These are phyloP conservation scores for Agrotis puta DNA, from an alignment of 2,888 invertebrate genomes.

Conservation along the genomic window DNA sequence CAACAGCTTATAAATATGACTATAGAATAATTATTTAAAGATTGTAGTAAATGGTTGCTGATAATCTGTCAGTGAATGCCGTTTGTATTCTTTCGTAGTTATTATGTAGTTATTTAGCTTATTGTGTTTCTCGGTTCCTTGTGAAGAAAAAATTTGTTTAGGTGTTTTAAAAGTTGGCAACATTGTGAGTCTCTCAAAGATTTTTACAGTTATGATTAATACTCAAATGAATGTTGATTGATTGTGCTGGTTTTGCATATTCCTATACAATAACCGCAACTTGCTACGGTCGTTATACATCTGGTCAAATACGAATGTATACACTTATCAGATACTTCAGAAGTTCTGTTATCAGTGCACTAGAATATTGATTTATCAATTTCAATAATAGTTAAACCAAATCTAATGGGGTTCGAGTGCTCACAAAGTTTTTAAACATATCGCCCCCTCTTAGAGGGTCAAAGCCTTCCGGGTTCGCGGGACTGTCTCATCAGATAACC, in stretches of 20 bases:
- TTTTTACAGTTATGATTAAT: background rate
- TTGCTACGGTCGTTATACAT: no score
- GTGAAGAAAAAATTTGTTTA: slow-evolving; percentile 28
- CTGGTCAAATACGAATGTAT: no score
- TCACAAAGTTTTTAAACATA: no score
- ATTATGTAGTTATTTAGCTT: slow-evolving; percentile 18
- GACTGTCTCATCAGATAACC: no score
- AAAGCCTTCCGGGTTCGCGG: no score
- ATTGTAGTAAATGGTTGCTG: slow-evolving; percentile 34
- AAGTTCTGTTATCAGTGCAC: no score
- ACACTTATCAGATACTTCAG: no score
- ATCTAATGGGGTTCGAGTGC: no score
- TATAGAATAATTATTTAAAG: slow-evolving; percentile 38
- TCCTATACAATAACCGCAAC: no score
- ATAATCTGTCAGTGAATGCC: slow-evolving; percentile 38
- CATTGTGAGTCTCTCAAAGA: background rate
- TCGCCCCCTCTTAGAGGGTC: no score
- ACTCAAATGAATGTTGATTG: background rate
- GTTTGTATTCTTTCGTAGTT: slow-evolving; percentile 13
- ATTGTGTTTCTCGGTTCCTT: slow-evolving; percentile 52
- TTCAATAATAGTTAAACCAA: no score
- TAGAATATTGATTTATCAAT: no score
- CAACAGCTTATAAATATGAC: slow-evolving; percentile 22
- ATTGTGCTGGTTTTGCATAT: background rate
- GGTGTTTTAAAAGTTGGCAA: background rate